These are phyloP conservation scores for Sebastiscus albofasciatus DNA, from an alignment of 2,797 vertebrate species.

Conservation along the genomic window DNA sequence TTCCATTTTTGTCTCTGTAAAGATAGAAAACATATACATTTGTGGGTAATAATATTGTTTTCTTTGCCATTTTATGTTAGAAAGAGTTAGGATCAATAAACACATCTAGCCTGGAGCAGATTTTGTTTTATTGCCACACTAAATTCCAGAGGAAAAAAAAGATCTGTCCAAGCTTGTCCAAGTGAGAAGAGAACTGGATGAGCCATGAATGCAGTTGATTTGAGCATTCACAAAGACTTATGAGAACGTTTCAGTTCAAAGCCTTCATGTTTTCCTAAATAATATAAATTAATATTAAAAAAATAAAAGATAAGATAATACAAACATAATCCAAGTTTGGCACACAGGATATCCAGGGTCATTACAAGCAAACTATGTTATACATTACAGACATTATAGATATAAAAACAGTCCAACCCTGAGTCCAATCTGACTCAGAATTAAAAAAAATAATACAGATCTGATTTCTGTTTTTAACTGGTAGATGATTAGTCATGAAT, in stretches of 20 bases:
- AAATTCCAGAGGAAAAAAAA: background rate
- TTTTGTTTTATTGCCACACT: background rate
- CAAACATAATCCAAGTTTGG: background rate
- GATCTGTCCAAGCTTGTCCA: background rate
- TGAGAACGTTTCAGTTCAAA: background rate
- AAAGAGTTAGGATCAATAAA: background rate
- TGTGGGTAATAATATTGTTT: background rate
- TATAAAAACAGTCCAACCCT: background rate
- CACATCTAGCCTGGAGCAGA: background rate
- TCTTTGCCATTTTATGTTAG: background rate
- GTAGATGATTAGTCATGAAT: slow-evolving; percentile 9
- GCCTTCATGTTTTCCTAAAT: background rate
- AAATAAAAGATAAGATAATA: background rate
- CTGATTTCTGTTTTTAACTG: background rate
- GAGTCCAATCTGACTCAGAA: background rate
- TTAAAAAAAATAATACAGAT: background rate
- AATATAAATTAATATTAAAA: background rate
- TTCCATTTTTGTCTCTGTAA: background rate
- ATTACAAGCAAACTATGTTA: background rate
- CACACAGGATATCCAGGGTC: background rate
- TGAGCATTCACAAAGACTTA: background rate
- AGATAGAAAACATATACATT: background rate
- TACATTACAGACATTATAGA: background rate
- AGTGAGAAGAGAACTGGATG: background rate
- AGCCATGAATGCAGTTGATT: background rate